Evolutionary conservation across 1,140 invertebrate species (phyloP), one percentile per base, ranked within the genome.

Genomic region (Chrysopa pallens): DNA sequence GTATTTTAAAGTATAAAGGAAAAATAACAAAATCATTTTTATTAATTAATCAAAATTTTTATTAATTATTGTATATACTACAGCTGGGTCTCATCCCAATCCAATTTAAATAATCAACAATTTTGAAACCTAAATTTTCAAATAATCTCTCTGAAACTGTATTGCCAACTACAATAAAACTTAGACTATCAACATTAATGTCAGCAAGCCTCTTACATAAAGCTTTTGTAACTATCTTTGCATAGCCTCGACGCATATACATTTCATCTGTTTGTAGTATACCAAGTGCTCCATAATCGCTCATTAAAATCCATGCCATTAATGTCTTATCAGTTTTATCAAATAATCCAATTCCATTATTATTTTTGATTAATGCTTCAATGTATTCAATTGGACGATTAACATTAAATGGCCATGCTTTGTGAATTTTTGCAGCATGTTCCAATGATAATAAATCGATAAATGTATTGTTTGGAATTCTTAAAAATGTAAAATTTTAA

Each of bases 201-300:
- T 48, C 45, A 2, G 56, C 61, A 6, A 63, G 50, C 4, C 52
- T 46, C 28, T 52, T 49, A 0, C 55, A 42, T 2, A 60, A 52
- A 11, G 51, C 51, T 41, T 48, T 48, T 6, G 55, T 50, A 8
- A 64, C 53, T 8, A 63, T 27, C 15, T 43, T 52, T 23, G 57
- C 62, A 31, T 63, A 58, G 11, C 61, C 61, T 1, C 51, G 55
- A 28, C 58, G 47, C 23, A 56, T 51, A 23, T 62, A 46, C 2
- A 51, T 43, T 6, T 49, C 43, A 5, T 48, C 48, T 2, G 60
- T 59, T 45, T 65, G 60, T n/a, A 64, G 40, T 0, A 61, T 50
- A 1, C 59, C 62, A 33, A 63, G 29, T n/a, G 48, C 53, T 7
- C 63, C 63, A 15, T 52, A 45, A 35, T 52, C 47, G 41, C 59